phyloP scores from a whole-genome alignment of 2,888 invertebrate species.

The Drosophila colorata region DNA sequence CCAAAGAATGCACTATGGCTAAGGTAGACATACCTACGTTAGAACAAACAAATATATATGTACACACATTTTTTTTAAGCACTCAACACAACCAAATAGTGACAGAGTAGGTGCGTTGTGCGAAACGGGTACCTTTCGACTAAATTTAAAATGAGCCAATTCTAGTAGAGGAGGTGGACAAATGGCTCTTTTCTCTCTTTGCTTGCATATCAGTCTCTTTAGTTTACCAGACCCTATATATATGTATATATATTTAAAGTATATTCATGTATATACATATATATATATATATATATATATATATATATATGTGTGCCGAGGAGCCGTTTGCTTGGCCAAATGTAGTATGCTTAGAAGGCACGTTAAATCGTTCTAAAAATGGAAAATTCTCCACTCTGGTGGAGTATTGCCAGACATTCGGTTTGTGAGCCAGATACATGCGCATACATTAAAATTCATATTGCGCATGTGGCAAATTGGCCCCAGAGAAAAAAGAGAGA shows the following conservation, averaged over 20 bases:
- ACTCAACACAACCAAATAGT: constrained; percentile 36
- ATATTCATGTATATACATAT: neutral
- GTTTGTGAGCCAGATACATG: constrained; percentile 9
- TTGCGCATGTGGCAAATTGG: constrained; percentile 62
- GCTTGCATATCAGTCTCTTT: neutral
- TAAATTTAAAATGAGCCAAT: constrained; percentile 63
- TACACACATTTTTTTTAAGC: constrained; percentile 38
- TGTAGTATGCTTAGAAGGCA: constrained; percentile 33
- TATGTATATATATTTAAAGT: neutral
- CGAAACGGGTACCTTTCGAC: constrained; percentile 64
- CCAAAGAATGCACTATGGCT: constrained; percentile 1
- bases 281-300: neutral
- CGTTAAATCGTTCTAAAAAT: constrained; percentile 61
- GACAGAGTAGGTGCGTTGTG: constrained; percentile 54
- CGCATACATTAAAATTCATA: constrained; percentile 54
- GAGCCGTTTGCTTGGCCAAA: constrained; percentile 17
- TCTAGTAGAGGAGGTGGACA: constrained; percentile 27
- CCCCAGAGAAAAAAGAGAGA: constrained; percentile 14
- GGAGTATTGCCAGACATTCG: constrained; percentile 13
- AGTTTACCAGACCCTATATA: neutral
- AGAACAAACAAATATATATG: constrained; percentile 6
- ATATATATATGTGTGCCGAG: neutral
- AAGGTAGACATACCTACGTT: constrained; percentile 6
- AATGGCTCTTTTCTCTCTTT: constrained; percentile 24
- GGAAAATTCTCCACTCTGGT: constrained; percentile 40